These are phyloP conservation scores for Arrhamphus sclerolepis DNA, from an alignment of 2,797 vertebrate species.

Conservation along the genomic window DNA sequence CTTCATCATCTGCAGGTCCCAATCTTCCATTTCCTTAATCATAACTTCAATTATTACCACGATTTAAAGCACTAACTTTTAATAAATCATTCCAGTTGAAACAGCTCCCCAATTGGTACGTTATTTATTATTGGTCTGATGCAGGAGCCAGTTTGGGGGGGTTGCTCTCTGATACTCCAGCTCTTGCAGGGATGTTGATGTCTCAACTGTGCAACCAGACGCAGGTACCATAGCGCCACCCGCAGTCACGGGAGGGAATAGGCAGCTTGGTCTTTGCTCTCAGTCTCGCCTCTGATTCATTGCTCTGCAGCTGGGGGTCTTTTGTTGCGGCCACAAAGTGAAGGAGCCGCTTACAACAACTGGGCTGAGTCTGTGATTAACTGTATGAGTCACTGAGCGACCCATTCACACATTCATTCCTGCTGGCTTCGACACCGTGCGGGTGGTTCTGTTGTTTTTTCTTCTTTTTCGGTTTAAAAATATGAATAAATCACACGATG, in stretches of 20 bases:
- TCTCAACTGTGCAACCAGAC: not conserved
- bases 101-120: constrained; percentile 28
- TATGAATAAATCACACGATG: too few relatives aligned
- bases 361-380: constrained; percentile 21
- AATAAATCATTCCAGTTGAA: constrained; percentile 56
- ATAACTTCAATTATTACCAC: constrained; percentile 42
- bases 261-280: not conserved
- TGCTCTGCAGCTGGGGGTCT: constrained; percentile 54
- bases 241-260: constrained; percentile 44
- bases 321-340: constrained; percentile 48
- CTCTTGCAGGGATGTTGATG: constrained; percentile 4
- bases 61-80: constrained; percentile 63
- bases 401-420: constrained; percentile 12
- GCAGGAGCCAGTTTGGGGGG: constrained; percentile 32
- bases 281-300: constrained; percentile 12
- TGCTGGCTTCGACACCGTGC: not conserved
- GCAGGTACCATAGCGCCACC: constrained; percentile 75
- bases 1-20: constrained; percentile 31
- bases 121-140: constrained; percentile 52
- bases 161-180: not conserved
- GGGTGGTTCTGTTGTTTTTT: not conserved
- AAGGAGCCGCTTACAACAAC: constrained; percentile 39
- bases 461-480: too few relatives aligned
- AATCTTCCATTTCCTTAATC: constrained; percentile 56
- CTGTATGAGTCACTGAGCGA: constrained; percentile 10